Conservation (phyloP, 2,113 vertebrate genomes). For the Typhlomys cinereus region DNA sequence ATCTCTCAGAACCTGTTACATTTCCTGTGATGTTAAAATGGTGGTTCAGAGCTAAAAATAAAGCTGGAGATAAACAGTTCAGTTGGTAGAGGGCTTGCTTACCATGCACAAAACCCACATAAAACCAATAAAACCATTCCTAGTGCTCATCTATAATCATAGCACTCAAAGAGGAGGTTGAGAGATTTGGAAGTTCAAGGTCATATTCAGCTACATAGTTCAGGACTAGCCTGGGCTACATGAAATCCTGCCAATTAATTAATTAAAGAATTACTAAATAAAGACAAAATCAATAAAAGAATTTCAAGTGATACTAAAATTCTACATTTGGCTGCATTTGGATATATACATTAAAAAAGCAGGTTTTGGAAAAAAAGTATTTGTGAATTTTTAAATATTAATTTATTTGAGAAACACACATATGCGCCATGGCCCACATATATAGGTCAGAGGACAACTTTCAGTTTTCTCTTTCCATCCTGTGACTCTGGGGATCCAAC, state of each 20-base stretch:
- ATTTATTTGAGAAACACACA: no score
- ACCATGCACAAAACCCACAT: neutral
- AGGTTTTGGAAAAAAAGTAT: neutral
- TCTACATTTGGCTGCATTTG: neutral
- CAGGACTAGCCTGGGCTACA: neutral
- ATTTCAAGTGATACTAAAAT: slow-evolving; percentile 7
- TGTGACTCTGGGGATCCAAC: no score
- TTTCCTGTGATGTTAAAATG: slow-evolving; percentile 64
- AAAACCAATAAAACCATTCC: neutral
- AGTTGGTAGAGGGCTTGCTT: neutral
- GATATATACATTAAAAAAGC: slow-evolving; percentile 16
- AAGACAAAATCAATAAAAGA: neutral
- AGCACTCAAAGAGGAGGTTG: neutral
- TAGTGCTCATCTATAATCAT: neutral
- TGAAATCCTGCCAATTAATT: no score
- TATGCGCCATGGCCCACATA: no score
- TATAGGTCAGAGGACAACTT: no score
- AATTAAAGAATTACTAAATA: neutral
- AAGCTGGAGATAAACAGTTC: neutral
- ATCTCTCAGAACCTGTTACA: neutral
- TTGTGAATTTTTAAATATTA: no score
- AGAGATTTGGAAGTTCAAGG: neutral
- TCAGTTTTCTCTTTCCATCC: no score
- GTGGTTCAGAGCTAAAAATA: slow-evolving; percentile 23
- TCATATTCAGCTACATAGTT: neutral